phyloP scores from a whole-genome alignment of 2,797 vertebrate species.

The Fistularia tabacaria region DNA sequence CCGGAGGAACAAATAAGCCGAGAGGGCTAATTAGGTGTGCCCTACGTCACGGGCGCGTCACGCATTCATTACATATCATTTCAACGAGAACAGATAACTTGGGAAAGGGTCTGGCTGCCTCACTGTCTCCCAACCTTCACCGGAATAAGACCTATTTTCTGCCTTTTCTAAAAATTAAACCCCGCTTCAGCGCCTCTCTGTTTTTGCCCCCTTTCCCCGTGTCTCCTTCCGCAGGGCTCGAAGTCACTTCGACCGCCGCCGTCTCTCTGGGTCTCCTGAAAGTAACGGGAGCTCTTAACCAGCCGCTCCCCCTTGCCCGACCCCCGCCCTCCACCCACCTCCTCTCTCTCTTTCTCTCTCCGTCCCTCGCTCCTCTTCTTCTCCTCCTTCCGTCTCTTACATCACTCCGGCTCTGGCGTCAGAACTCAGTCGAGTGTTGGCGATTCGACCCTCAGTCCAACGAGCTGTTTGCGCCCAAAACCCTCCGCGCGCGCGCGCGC shows the following conservation, averaged over 20 bases:
- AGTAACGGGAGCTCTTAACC: conserved; percentile 59
- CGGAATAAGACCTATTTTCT: no score
- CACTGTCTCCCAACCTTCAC: no score
- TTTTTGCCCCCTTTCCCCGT: no score
- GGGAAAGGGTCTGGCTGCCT: no score
- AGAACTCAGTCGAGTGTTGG: conserved; percentile 66
- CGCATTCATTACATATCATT: conserved; percentile 11
- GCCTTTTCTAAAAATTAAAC: no score
- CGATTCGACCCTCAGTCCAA: conserved; percentile 25
- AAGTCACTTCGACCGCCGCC: conserved; percentile 30
- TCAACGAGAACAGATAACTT: conserved; percentile 8
- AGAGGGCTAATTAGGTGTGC: conserved; percentile 51
- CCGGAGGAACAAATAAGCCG: conserved; percentile 47
- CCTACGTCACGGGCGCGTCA: conserved; percentile 42
- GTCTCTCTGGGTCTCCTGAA: conserved; percentile 61
- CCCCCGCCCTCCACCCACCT: conserved; percentile 5
- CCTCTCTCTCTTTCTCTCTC: not conserved
- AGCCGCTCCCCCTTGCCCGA: conserved; percentile 5
- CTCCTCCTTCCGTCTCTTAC: conserved; percentile 53
- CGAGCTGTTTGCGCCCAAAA: conserved; percentile 8
- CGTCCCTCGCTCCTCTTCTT: not conserved
- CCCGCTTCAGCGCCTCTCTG: no score
- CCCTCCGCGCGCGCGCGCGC: no score
- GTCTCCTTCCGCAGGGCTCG: no score
- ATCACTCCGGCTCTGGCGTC: conserved; percentile 72